Conservation (phyloP, 1,140 invertebrate genomes). For the Planococcus citri region DNA sequence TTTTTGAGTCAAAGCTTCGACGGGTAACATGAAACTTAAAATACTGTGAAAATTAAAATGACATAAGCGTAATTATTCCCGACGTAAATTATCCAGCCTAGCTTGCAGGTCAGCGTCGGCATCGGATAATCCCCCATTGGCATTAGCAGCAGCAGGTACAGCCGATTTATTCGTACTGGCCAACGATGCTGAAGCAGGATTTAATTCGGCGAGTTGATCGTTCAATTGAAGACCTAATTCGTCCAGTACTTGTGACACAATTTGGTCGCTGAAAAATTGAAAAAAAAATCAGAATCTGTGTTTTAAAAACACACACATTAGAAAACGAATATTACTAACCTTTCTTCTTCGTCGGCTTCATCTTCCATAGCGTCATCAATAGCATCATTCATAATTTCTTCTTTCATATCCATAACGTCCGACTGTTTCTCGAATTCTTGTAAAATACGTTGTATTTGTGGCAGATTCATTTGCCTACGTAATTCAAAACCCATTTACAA, state of each 20-base stretch:
- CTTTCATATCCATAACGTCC: conserved; percentile 99
- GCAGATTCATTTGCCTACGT: conserved; percentile 80
- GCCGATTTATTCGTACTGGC: conserved; percentile 37
- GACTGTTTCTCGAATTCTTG: conserved; percentile 99
- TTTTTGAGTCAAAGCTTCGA: too few species aligned
- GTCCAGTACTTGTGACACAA: conserved; percentile 87
- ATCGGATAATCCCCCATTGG: conserved; percentile 46
- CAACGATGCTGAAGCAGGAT: conserved; percentile 51
- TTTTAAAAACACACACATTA: not conserved
- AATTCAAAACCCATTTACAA: conserved; percentile 23
- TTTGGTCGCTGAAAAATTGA: conserved; percentile 54
- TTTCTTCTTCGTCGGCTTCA: conserved; percentile 97
- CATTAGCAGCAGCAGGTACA: conserved; percentile 39
- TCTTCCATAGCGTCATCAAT: conserved; percentile 99
- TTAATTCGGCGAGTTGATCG: conserved; percentile 77
- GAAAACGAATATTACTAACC: conserved; percentile 39
- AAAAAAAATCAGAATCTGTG: not conserved
- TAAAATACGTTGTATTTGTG: conserved; percentile 97
- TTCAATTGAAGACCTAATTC: conserved; percentile 90
- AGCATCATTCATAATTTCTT: conserved; percentile 99
- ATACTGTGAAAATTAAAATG: too few species aligned
- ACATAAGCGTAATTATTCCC: conserved; percentile 50
- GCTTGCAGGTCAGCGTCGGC: conserved; percentile 92
- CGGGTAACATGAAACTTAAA: too few species aligned
- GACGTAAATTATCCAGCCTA: conserved; percentile 78